Evolutionary conservation across 2,888 invertebrate genomes (phyloP).

Genomic region (Drosophila rubida): DNA sequence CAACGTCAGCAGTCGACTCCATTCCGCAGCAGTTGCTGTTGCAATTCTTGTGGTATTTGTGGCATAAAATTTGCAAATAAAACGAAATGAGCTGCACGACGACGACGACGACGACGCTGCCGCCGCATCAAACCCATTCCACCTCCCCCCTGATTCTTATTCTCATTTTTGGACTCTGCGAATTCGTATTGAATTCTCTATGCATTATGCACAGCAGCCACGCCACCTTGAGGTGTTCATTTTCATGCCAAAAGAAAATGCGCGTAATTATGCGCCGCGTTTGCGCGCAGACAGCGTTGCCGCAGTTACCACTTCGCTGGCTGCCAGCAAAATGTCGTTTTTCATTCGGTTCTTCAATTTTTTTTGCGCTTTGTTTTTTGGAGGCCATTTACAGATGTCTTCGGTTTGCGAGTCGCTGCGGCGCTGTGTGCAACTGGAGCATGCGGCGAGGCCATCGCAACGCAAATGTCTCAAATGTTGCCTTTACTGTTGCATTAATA

Average conservation of each 20-base stretch:
- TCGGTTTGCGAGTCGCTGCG: constrained; percentile 28
- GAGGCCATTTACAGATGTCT: constrained; percentile 68
- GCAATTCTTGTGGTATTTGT: constrained; percentile 81
- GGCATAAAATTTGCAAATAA: constrained; percentile 75
- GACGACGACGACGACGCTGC: too few relatives aligned
- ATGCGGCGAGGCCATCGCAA: constrained; percentile 48
- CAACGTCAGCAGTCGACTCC: constrained; percentile 45
- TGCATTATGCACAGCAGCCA: constrained; percentile 61
- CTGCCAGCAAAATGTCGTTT: constrained; percentile 49
- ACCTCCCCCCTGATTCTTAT: constrained; percentile 48
- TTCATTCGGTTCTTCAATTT: constrained; percentile 31
- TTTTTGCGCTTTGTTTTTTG: constrained; percentile 51
- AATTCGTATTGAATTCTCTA: constrained; percentile 72
- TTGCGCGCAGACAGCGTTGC: constrained; percentile 16
- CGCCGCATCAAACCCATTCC: constrained; percentile 26
- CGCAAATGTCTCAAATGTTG: constrained; percentile 45
- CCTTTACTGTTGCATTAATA: constrained; percentile 57
- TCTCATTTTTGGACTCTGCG: constrained; percentile 53
- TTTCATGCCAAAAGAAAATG: constrained; percentile 78
- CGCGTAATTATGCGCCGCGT: constrained; percentile 73
- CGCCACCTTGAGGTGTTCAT: constrained; percentile 79
- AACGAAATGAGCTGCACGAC: constrained; percentile 70
- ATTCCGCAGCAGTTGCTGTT: constrained; percentile 56
- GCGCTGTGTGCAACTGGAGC: constrained; percentile 61
- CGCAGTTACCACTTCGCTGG: constrained; percentile 6